Evolutionary conservation across 1,140 invertebrate genomes (phyloP).

Genomic region (Aphelinus certus): DNA sequence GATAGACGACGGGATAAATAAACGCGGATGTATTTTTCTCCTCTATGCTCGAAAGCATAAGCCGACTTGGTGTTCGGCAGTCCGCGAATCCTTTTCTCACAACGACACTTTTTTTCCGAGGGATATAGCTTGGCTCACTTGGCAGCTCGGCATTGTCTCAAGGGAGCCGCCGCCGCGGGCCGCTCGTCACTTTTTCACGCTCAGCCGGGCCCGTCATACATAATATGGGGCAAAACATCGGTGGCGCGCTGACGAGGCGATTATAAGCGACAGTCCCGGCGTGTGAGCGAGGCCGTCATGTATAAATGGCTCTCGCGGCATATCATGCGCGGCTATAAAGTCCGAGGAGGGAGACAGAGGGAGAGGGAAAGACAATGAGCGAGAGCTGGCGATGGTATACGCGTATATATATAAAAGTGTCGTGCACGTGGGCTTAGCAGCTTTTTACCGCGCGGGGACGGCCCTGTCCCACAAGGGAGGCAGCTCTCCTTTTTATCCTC

Average conservation of each 20-base stretch:
- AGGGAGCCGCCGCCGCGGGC: not conserved
- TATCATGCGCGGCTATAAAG: not conserved
- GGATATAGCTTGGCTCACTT: no score
- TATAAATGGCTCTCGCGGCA: not conserved
- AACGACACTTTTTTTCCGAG: no score
- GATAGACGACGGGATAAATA: no score
- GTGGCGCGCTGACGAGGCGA: conserved; percentile 51
- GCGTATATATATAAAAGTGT: no score
- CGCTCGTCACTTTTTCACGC: conserved; percentile 18
- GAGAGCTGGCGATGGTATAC: not conserved
- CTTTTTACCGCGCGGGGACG: no score
- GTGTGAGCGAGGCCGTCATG: no score
- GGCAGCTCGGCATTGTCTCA: no score
- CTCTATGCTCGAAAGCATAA: no score
- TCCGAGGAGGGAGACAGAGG: conserved; percentile 4
- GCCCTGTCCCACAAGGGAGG: conserved; percentile 21
- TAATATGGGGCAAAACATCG: conserved; percentile 49
- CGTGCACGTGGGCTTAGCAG: no score
- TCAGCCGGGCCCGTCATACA: conserved; percentile 8
- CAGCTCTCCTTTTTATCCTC: conserved; percentile 30
- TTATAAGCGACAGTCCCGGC: conserved; percentile 43
- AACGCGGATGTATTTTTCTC: no score
- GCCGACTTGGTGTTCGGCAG: no score
- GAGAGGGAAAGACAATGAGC: conserved; percentile 29
- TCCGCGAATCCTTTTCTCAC: no score